Percentiles rank a stretch among this genome's conserved stretches.
phyloP scores from a whole-genome alignment of 2,797 vertebrate species.

The Gastrophryne carolinensis region DNA sequence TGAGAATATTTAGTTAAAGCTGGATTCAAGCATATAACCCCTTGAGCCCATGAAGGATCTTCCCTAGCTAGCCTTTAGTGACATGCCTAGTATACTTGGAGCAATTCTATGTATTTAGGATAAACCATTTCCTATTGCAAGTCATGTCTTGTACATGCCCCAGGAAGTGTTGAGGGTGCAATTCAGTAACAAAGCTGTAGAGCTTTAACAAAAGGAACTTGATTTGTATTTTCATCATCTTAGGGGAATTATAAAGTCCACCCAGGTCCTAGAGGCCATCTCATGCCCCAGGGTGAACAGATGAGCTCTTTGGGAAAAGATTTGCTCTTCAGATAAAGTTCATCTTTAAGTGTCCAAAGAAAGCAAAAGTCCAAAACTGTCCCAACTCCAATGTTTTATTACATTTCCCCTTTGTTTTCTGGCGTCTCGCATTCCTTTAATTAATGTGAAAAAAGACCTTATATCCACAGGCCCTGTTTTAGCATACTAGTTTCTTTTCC shows the following conservation, averaged over 20 bases:
- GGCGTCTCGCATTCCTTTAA: background rate
- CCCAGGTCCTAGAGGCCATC: conserved; percentile 21
- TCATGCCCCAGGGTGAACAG: conserved; percentile 42
- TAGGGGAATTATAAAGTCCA: conserved; percentile 3
- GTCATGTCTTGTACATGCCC: conserved; percentile 17
- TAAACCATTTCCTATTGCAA: background rate
- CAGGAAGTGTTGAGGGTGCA: conserved; percentile 2
- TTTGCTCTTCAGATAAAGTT: conserved; percentile 16
- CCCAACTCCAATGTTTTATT: conserved; percentile 12
- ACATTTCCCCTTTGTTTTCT: conserved; percentile 26
- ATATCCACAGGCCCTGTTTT: background rate
- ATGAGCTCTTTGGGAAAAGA: conserved; percentile 23
- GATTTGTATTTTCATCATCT: conserved; percentile 1
- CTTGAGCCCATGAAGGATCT: no score
- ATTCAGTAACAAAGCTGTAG: conserved; percentile 2
- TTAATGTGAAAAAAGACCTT: conserved; percentile 35
- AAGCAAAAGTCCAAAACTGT: conserved; percentile 24
- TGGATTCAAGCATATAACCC: no score
- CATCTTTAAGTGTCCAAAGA: conserved; percentile 25
- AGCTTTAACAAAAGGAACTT: background rate
- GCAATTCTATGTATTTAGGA: conserved; percentile 22
- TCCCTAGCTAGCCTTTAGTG: no score
- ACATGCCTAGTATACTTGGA: background rate
- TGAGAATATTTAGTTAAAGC: no score
- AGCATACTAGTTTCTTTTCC: conserved; percentile 2